Evolutionary conservation across 2,113 vertebrate genomes (phyloP), one percentile per base, ranked within the genome.

Genomic region (Callocephalon fimbriatum): DNA sequence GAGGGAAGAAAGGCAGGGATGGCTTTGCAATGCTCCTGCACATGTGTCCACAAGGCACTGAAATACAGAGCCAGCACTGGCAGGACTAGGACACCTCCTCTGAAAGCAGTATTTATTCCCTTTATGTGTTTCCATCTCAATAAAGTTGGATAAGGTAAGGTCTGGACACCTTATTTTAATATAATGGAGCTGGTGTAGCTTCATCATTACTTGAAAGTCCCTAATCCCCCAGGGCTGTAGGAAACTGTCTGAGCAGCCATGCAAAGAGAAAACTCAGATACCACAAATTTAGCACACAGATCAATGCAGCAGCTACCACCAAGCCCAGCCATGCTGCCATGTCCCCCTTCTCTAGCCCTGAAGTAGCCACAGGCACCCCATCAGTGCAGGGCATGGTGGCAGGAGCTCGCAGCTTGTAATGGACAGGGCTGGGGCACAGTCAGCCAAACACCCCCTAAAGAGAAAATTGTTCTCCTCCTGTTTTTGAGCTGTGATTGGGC

Each of bases 261-360:
- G 1, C 45, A 26, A 31, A 48, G 45, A 17, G 51, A 19, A 61
- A 50, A 50, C 32, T 15, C 51, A 2, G 35, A 10, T 4, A 58
- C 58, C 23, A 37, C 58, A 42, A 10, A 45, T 4, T 8, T 10
- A 58, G 45, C 56, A 26, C 3, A 1, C 0, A 27, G 15, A 42
- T 32, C 1, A 17, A 42, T 5, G 47, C 68, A 56, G 87, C 78
- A 51, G 79, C 6, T 20, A 5, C 58, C 51, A 16, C 29, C n/a
- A 1, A 45, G 25, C 22, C 25, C 53, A 9, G 12, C 29, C 1
- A 0, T 0, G 0, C 16, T 31, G 47, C 68, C 51, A 3, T 20
- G 25, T 68, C 63, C 19, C 45, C 40, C 0, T 1, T 38, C 50
- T 27, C 51, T 42, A 51, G 83, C 83, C 44, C 71, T 37, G n/a